A percentile compares a stretch with the other conserved stretches of the same genome.
phyloP scores from a whole-genome alignment of 2,113 vertebrate genomes.

The Gallinago jamesoni region DNA sequence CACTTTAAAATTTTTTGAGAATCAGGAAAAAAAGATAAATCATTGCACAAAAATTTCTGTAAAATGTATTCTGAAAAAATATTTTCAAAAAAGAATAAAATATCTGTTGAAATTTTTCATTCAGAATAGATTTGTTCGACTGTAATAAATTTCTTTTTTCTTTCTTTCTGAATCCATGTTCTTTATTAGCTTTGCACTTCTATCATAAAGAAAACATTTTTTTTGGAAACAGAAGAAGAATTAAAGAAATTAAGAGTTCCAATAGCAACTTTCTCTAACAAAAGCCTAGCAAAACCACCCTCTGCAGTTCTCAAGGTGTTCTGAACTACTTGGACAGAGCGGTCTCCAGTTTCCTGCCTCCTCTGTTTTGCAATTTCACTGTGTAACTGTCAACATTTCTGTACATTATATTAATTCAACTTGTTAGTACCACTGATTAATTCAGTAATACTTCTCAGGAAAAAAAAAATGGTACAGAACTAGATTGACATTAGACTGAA shows the following conservation, averaged over 20 bases:
- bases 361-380: background rate
- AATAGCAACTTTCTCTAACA: background rate
- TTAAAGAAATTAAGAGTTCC: background rate
- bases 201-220: background rate
- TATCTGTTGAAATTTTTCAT: background rate
- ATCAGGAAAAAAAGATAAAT: background rate
- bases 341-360: background rate
- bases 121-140: background rate
- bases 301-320: background rate
- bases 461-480: background rate
- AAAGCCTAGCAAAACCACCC: background rate
- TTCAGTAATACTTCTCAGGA: background rate
- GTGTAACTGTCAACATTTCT: background rate
- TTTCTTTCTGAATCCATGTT: background rate
- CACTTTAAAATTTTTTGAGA: background rate
- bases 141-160: background rate
- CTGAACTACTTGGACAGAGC: background rate
- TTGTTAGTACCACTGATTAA: background rate
- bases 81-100: background rate
- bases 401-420: background rate
- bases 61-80: background rate
- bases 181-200: background rate
- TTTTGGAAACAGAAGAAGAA: background rate
- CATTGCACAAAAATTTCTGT: background rate
- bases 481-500: background rate